phyloP scores from a whole-genome alignment of 2,888 invertebrate species.

The Nomada hirtipes region DNA sequence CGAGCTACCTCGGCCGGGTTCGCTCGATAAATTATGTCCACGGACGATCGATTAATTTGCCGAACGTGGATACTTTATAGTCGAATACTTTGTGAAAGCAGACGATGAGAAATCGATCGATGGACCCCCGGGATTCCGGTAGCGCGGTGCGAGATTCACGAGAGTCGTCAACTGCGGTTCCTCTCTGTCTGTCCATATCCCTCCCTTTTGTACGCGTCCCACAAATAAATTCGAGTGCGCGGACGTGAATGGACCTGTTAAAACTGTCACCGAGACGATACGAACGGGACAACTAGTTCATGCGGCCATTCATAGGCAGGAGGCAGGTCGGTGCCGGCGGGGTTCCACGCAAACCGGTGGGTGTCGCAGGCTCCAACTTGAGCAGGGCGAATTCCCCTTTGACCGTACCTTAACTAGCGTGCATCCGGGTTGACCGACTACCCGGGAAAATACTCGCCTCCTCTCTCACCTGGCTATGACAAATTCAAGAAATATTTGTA shows the following conservation, averaged over 20 bases:
- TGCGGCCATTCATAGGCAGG: constrained; percentile 66
- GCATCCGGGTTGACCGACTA: constrained; percentile 74
- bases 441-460: constrained; percentile 43
- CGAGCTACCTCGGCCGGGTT: constrained; percentile 45
- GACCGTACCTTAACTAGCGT: constrained; percentile 71
- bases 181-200: not conserved
- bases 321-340: constrained; percentile 42
- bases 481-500: constrained; percentile 77
- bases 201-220: not conserved
- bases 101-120: constrained; percentile 55
- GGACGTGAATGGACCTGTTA: constrained; percentile 52
- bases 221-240: constrained; percentile 26
- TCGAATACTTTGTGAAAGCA: constrained; percentile 34
- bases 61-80: constrained; percentile 58
- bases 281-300: constrained; percentile 69
- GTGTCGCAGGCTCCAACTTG: constrained; percentile 49
- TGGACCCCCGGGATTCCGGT: constrained; percentile 34
- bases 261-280: constrained; percentile 54
- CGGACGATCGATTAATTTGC: constrained; percentile 66
- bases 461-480: constrained; percentile 80
- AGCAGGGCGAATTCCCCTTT: constrained; percentile 63
- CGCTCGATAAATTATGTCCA: constrained; percentile 64
- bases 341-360: constrained; percentile 49
- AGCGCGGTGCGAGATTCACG: constrained; percentile 22
- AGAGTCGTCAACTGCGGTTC: not conserved